These are phyloP conservation scores for Catocala fraxini DNA, from an alignment of 2,888 invertebrate species.

Conservation along the genomic window DNA sequence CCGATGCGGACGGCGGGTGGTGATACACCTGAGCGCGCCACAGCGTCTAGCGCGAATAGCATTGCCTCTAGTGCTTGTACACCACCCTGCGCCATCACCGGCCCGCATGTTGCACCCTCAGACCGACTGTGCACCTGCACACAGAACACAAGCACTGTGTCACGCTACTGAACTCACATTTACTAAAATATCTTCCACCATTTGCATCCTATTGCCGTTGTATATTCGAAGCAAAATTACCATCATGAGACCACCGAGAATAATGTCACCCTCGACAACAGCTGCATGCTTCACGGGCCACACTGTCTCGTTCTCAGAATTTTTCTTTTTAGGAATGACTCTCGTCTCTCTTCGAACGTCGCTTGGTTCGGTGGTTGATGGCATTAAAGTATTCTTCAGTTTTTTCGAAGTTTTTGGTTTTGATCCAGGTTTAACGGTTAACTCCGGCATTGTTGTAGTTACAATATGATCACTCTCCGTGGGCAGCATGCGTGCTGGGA, in stretches of 20 bases:
- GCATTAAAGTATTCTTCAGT: slow-evolving; percentile 38
- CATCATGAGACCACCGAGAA: slow-evolving; percentile 97
- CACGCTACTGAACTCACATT: no score
- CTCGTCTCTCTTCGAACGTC: slow-evolving; percentile 37
- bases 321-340: slow-evolving; percentile 54
- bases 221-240: slow-evolving; percentile 61
- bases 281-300: slow-evolving; percentile 94
- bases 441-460: background rate
- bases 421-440: slow-evolving; percentile 18
- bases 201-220: background rate
- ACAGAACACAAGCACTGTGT: background rate
- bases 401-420: slow-evolving; percentile 40
- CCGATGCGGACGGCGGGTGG: slow-evolving; percentile 93
- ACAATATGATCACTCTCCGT: slow-evolving; percentile 25
- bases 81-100: slow-evolving; percentile 96
- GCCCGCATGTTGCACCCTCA: slow-evolving; percentile 93
- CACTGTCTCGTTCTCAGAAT: slow-evolving; percentile 59
- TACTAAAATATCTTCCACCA: no score
- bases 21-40: slow-evolving; percentile 88
- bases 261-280: slow-evolving; percentile 93
- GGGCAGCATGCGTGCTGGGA: slow-evolving; percentile 32
- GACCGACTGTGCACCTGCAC: slow-evolving; percentile 92
- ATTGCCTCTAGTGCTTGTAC: slow-evolving; percentile 95
- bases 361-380: slow-evolving; percentile 6
- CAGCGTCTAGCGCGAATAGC: slow-evolving; percentile 94